Evolutionary conservation across 2,797 vertebrate genomes (phyloP), one percentile per base, ranked within the genome.

Genomic region (Gymnodraco acuticeps): DNA sequence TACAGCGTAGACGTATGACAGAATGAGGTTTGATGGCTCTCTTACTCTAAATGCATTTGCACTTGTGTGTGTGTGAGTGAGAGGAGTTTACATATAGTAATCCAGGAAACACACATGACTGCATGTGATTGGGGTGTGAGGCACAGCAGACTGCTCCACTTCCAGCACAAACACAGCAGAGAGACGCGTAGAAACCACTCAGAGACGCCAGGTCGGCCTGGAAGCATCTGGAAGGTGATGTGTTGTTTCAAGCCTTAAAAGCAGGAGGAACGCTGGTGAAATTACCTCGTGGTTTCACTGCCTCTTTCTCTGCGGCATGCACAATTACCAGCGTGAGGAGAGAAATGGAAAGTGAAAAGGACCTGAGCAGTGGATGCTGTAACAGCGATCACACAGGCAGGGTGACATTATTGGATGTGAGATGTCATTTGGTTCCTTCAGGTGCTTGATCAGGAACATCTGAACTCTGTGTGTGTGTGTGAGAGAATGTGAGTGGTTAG

Each of bases 201-300:
- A 1, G 58, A 82, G 86, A 87, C 75, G 77, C 84, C 82, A 69
- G 86, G 78, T 62, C 33, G 67, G 77, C 78, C 87, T 78, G 71
- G 61, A 82, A 88, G 88, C 80, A 85, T 89, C 91, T 91, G 87
- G 90, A 89, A 78, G 85, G 84, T 67, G 86, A 87, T 65, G 87
- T 91, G 88, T 93, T 94, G 91, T 93, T 93, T 83, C 83, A 91
- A 84, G 87, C 70, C 58, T 68, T 77, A 61, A 90, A 87, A 91
- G 78, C 77, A 47, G 70, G 70, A 83, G 88, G 71, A 90, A 62
- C 48, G 33, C 76, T 77, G 86, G 82, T 65, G 69, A 90, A 86
- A 93, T 92, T 81, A 89, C 89, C 73, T 73, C 62, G 88, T 33
- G 86, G 87, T 92, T 89, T 84, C 75, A 68, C 80, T 77, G 71